A percentile compares a stretch with the other conserved stretches of the same genome.
phyloP scores from a whole-genome alignment of 2,113 vertebrate genomes.

The Apeltes quadracus region DNA sequence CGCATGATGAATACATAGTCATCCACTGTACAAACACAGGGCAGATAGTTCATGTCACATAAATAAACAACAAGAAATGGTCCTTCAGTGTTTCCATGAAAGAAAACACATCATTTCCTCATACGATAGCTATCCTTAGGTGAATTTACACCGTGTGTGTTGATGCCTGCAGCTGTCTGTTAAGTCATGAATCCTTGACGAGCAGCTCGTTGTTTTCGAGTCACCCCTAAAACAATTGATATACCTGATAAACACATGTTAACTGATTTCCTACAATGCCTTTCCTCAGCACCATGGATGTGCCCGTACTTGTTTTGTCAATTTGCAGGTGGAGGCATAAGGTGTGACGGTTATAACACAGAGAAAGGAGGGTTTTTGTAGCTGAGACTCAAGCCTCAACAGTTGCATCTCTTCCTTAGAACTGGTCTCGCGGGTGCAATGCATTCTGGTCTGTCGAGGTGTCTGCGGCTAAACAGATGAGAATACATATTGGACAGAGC shows the following conservation, averaged over 20 bases:
- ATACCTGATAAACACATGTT: neutral
- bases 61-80: constrained; percentile 32
- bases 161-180: constrained; percentile 11
- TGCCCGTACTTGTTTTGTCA: constrained; percentile 25
- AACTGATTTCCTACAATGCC: constrained; percentile 3
- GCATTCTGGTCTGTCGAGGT: neutral
- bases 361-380: constrained; percentile 24
- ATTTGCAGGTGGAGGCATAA: neutral
- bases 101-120: constrained; percentile 39
- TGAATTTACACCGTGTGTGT: constrained; percentile 19
- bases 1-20: neutral
- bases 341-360: neutral
- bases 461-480: neutral
- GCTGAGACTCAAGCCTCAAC: neutral
- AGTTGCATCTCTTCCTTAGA: neutral
- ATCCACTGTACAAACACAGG: constrained; percentile 46
- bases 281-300: constrained; percentile 2
- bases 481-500: neutral
- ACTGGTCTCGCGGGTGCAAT: neutral
- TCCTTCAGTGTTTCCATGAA: neutral
- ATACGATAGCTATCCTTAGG: constrained; percentile 21
- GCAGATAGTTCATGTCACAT: constrained; percentile 27
- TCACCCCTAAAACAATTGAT: neutral
- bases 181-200: constrained; percentile 1
- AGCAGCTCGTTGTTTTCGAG: neutral